Evolutionary conservation across 2,888 invertebrate species (phyloP).

Genomic region (Carpatolechia fugitivella): DNA sequence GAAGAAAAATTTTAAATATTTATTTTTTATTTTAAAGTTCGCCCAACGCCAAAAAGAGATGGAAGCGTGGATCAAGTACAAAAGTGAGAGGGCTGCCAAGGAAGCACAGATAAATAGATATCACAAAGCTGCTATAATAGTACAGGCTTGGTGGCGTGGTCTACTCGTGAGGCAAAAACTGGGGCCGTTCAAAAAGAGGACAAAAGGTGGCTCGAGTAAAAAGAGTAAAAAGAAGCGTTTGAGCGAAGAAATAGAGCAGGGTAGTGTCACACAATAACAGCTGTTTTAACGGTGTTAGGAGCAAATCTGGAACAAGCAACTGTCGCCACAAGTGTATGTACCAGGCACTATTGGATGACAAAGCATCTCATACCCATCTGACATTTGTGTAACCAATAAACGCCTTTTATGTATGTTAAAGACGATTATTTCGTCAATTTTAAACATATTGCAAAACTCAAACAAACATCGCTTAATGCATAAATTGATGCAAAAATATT

Average conservation of each 20-base stretch:
- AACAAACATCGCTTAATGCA: no score
- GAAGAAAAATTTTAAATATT: no score
- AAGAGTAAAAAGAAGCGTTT: neutral
- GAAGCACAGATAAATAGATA: neutral
- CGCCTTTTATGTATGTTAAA: no score
- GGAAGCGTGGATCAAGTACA: neutral
- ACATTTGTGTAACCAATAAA: no score
- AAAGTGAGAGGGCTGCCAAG: neutral
- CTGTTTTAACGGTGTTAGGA: neutral
- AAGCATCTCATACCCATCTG: no score
- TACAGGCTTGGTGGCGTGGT: constrained; percentile 73
- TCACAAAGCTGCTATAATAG: constrained; percentile 43
- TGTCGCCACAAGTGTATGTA: no score
- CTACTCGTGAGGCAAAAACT: constrained; percentile 58
- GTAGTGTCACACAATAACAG: neutral
- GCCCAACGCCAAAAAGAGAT: neutral
- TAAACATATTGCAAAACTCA: no score
- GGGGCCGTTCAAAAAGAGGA: constrained; percentile 49
- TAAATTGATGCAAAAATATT: no score
- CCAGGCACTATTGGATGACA: no score
- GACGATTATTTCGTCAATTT: no score
- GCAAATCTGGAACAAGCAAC: no score
- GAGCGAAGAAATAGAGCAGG: neutral
- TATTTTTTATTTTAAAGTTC: neutral
- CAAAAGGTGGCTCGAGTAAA: neutral